Base-by-base conservation (phyloP, 2,797 vertebrate genomes). In the Scomberomorus guttatus region DNA sequence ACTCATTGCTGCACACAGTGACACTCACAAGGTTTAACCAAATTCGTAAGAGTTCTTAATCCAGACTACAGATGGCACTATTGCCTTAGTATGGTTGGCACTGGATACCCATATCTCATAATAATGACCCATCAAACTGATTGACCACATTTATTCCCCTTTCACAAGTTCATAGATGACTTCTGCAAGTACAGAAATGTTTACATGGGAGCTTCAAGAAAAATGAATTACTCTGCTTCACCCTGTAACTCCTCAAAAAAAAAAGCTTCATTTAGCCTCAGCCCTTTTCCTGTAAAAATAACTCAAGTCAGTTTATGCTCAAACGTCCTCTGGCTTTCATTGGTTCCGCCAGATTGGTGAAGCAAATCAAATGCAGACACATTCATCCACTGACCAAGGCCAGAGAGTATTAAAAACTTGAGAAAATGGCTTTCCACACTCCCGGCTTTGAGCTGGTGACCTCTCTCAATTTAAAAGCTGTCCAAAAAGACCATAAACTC, bases 31-130 rank as follows among this genome's bases (percentile, higher is more conserved):
- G 12, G 29, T 69, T 78, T 55, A 56, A 32, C 29, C 29, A 32
- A 14, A 58, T 37, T 52, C 61, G 46, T 13, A 50, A 20, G 7
- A 87, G 78, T 93, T 83, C 92, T 89, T 71, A 34, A 75, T 81
- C 77, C 79, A 75, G 91, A 91, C 96, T 94, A 95, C 91, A 96
- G 95, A 95, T 94, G 96, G 95, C 95, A 95, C 93, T 95, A 87
- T 95, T 95, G 95, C 80, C 59, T 94, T 84, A 95, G 90, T 55
- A 58, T 88, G 76, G 70, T 75, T 69, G 75, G 44, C 57, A 59
- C 34, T 34, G 50, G 9, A 61, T 34, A 77, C 52, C 67, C 59
- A 34, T 50, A 48, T 76, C 80, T 81, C 42, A 79, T 78, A 79
- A 57, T 74, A 74, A 89, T 80, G 78, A 82, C 39, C 88, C 77